Base-by-base conservation (phyloP, 2,888 invertebrate species). In the Drosophila testacea region DNA sequence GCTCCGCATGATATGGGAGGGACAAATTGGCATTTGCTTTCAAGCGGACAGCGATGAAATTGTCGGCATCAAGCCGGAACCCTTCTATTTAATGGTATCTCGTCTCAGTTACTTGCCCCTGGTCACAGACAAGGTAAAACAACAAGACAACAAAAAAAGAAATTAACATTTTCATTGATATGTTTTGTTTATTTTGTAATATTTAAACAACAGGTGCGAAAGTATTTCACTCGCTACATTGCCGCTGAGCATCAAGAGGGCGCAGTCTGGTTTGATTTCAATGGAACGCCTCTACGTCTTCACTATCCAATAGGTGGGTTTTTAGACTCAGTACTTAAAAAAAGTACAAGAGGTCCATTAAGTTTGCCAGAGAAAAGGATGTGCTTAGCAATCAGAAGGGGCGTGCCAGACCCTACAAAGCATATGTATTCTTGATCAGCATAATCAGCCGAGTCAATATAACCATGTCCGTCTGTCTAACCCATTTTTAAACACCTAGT, bases 211-310 rank as follows among this genome's bases (percentile, higher is more conserved):
- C 89, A 97, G 97, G 96, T 97, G 88, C 95, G 96, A 90, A 96
- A 97, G 91, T 97, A 98, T 93, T 98, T 98, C 90, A 93, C 95
- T 64, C 95, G 96, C 65, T 96, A 95, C 90, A 95, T 98, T 87
- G 95, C 96, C 34, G 95, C 95, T 91, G 96, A 96, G 81, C 96
- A 96, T 90, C 95, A 96, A 67, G 96, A 97, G 77, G 95, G 95
- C 82, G 98, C 98, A 92, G 96, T 98, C 95, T 99, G 99, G 98
- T 93, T 99, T 64, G 98, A 98, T 90, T 98, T 95, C 90, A 97
- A 98, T 93, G 97, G 98, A 1, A 96, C 95, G 76, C 97, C 98
- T 1, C 92, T 99, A 16, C 98, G 98, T 92, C 97, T 98, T 96
- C 96, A 96, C 83, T 95, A 95, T 91, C 96, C 96, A 5, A 96